Base-by-base conservation (phyloP, 2,113 vertebrate genomes). In the Galbula dea region DNA sequence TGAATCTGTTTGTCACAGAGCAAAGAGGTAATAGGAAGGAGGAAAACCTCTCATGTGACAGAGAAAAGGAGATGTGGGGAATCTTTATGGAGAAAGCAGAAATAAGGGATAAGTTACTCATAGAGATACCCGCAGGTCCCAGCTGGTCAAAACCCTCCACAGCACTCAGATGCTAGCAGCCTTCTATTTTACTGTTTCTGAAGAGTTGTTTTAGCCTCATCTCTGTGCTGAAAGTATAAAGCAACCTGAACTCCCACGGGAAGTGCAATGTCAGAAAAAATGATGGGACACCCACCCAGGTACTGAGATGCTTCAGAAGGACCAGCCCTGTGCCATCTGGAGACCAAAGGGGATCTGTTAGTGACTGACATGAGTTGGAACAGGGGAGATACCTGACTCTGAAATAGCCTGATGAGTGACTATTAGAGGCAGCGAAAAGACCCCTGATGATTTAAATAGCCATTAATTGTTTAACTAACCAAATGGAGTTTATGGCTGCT, bases 381-480 rank as follows among this genome's bases (percentile, higher is more conserved):
- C 29, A 72, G 32, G 12, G 23, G 17, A 82, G 34, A n/a, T 32
- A 59, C 51, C 51, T n/a, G 54, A 32, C 77, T 75, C 48, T 71
- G 52, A 39, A 41, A 21, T 19, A 55, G 74, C 41, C 54, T 49
- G 30, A 52, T 51, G 49, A 66, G 30, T 2, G 4, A 43, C 74
- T 65, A 15, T 2, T 3, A 67, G 61, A 86, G 55, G 59, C 72
- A 83, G 51, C 23, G 51, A 39, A 65, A 89, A 86, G 52, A 27
- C 27, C 63, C 48, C 30, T 36, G 36, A 51, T 6, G 27, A 75
- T 63, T 88, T 94, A 71, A 89, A 85, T 5, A 63, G 65, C 52
- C 72, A 34, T 83, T 80, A 94, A 74, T 66, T 78, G 54, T 68
- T 92, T 83, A 65, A 75, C 61, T 82, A 67, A 84, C 51, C 71